These are phyloP conservation scores for Syngnathus typhle DNA, from an alignment of 2,113 vertebrate genomes.

Conservation along the genomic window DNA sequence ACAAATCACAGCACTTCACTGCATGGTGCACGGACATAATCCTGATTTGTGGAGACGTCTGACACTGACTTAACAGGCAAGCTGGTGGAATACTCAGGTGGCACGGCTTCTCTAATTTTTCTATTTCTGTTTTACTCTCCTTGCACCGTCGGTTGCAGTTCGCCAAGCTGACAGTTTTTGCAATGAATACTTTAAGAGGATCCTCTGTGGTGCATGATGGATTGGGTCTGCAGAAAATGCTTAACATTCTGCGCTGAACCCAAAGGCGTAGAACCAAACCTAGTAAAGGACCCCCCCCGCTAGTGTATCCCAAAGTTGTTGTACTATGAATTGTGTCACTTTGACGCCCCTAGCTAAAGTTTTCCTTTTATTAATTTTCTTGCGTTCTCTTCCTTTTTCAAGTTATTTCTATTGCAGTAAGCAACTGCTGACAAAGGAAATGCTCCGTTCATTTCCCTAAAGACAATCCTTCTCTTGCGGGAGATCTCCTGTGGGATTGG, in stretches of 20 bases:
- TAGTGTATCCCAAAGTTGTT: too few relatives aligned
- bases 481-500: background rate
- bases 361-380: background rate
- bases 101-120: conserved; percentile 22
- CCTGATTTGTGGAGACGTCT: too few relatives aligned
- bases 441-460: conserved; percentile 22
- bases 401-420: background rate
- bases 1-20: too few relatives aligned
- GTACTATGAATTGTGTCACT: too few relatives aligned
- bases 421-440: conserved; percentile 5
- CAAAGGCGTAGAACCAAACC: too few relatives aligned
- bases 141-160: conserved; percentile 26
- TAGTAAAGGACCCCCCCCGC: too few relatives aligned
- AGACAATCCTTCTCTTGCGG: conserved; percentile 20
- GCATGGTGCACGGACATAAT: too few relatives aligned
- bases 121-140: conserved; percentile 38
- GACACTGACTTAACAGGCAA: background rate
- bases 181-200: conserved; percentile 45
- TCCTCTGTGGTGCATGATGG: conserved; percentile 39
- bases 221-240: conserved; percentile 34
- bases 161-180: conserved; percentile 24
- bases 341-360: too few relatives aligned
- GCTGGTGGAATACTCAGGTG: conserved; percentile 23
- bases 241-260: conserved; percentile 14
- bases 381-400: background rate